These are phyloP conservation scores for Coelopa frigida DNA, from an alignment of 1,140 invertebrate species.

Conservation along the genomic window DNA sequence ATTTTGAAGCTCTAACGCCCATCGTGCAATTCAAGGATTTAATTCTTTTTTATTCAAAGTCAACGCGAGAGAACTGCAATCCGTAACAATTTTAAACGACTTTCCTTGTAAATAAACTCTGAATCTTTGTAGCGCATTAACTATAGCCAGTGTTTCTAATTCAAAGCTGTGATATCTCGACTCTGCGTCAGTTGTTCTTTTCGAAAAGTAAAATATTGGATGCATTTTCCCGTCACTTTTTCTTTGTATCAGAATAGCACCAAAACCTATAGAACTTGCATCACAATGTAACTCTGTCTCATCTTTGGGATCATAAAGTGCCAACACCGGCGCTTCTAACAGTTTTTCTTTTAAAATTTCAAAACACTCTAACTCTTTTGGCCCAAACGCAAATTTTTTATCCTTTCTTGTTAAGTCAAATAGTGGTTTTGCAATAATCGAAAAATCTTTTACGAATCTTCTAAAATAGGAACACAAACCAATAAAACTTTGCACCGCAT, in stretches of 20 bases:
- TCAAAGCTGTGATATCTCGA: conserved; percentile 38
- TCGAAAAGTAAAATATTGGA: conserved; percentile 36
- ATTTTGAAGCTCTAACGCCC: conserved; percentile 30
- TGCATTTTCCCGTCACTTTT: conserved; percentile 18
- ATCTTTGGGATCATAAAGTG: conserved; percentile 10
- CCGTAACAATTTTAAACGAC: conserved; percentile 45
- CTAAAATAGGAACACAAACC: conserved; percentile 11
- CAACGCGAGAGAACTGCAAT: conserved; percentile 36
- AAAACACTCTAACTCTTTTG: conserved; percentile 3
- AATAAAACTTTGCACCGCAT: conserved; percentile 5
- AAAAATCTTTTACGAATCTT: conserved; percentile 11
- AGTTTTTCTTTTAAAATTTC: conserved; percentile 8
- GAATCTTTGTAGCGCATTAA: conserved; percentile 29
- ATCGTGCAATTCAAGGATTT: conserved; percentile 31
- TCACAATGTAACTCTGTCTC: conserved; percentile 19
- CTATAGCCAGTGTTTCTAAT: conserved; percentile 30
- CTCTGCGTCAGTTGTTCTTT: conserved; percentile 27
- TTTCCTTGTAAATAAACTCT: conserved; percentile 45
- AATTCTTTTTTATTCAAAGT: conserved; percentile 43
- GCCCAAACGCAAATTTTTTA: conserved; percentile 4
- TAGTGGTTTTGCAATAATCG: conserved; percentile 12
- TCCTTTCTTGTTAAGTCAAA: conserved; percentile 9
- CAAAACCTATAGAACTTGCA: conserved; percentile 28
- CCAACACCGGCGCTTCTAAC: conserved; percentile 7
- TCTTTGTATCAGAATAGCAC: conserved; percentile 22